These are phyloP conservation scores for Eriocheir sinensis DNA, from an alignment of 1,140 invertebrate genomes.

Conservation along the genomic window DNA sequence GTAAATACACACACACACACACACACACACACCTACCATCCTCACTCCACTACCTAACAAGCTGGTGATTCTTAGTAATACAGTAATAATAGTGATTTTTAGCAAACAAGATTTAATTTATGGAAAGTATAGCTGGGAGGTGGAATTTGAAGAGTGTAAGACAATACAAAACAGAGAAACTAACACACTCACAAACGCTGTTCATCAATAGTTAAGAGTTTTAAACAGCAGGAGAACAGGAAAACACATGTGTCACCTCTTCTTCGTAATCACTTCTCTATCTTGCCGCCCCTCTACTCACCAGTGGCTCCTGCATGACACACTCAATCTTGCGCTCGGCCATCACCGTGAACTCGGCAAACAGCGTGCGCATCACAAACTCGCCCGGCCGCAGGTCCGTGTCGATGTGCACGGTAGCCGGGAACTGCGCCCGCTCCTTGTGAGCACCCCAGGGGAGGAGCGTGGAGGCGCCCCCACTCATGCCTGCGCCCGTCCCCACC, in stretches of 20 bases:
- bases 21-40: too few relatives aligned
- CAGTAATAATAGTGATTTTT: too few relatives aligned
- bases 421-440: slow-evolving; percentile 85
- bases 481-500: slow-evolving; percentile 54
- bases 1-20: too few relatives aligned
- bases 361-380: slow-evolving; percentile 96
- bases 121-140: background rate
- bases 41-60: too few relatives aligned
- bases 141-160: background rate
- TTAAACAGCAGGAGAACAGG: too few relatives aligned
- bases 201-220: too few relatives aligned
- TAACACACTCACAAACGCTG: too few relatives aligned
- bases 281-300: slow-evolving; percentile 83
- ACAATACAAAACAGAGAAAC: background rate
- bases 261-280: background rate
- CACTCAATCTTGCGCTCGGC: slow-evolving; percentile 97
- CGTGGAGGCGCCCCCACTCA: slow-evolving; percentile 47
- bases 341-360: slow-evolving; percentile 95
- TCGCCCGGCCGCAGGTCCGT: slow-evolving; percentile 89
- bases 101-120: background rate
- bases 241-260: too few relatives aligned
- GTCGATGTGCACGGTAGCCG: slow-evolving; percentile 80
- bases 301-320: slow-evolving; percentile 94
- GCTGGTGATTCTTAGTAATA: too few relatives aligned
- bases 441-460: slow-evolving; percentile 90